Evolutionary conservation across 2,797 vertebrate genomes (phyloP).

Genomic region (Gallinago solitaria): DNA sequence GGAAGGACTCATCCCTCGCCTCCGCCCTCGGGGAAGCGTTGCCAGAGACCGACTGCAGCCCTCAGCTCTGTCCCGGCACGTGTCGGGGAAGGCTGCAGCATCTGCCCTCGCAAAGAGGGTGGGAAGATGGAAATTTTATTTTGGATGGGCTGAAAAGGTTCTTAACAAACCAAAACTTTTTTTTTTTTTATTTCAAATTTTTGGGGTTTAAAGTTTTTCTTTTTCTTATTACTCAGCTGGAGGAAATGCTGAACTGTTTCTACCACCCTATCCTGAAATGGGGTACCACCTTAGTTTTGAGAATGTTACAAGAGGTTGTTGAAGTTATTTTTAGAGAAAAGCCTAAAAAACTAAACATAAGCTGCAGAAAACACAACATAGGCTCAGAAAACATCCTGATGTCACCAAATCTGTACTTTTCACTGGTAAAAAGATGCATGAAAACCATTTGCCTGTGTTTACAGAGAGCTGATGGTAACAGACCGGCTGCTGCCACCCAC

Average conservation of each 20-base stretch:
- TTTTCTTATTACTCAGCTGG: background rate
- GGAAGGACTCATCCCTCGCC: background rate
- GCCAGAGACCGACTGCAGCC: rapidly evolving
- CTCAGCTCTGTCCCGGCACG: background rate
- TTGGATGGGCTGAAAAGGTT: background rate
- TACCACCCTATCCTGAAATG: background rate
- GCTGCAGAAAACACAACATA: background rate
- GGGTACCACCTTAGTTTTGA: background rate
- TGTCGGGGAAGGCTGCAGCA: background rate
- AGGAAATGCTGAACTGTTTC: background rate
- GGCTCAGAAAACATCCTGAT: background rate
- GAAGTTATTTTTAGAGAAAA: background rate
- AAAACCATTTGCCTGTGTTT: background rate
- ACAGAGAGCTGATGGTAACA: background rate
- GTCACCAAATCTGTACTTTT: background rate
- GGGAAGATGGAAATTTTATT: background rate
- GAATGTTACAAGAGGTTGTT: background rate
- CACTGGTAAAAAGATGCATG: background rate
- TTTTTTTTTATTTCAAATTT: background rate
- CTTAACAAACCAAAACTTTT: background rate
- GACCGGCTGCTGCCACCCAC: background rate
- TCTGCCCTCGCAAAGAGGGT: background rate
- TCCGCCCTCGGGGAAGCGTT: rapidly evolving
- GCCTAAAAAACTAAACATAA: background rate
- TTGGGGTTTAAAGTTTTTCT: rapidly evolving